These are phyloP conservation scores for Cheilosia vernalis DNA, from an alignment of 2,888 invertebrate species.

Conservation along the genomic window DNA sequence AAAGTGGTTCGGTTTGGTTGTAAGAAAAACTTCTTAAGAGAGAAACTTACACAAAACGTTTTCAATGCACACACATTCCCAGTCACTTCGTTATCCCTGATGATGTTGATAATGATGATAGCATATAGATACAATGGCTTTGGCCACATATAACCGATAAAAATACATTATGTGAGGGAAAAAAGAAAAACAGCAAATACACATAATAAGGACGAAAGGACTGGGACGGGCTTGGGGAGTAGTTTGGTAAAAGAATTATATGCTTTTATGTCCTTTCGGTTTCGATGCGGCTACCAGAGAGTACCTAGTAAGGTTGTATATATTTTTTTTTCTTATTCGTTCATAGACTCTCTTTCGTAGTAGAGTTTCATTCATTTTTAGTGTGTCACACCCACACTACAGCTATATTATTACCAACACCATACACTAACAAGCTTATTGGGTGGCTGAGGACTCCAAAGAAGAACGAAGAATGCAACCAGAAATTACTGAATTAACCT, in stretches of 20 bases:
- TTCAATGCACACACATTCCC: constrained; percentile 69
- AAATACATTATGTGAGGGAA: constrained; percentile 41
- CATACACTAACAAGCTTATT: constrained; percentile 45
- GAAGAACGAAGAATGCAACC: constrained; percentile 62
- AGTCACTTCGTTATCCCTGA: constrained; percentile 60
- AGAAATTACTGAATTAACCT: constrained; percentile 75
- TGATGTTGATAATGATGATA: constrained; percentile 63
- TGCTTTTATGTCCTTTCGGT: constrained; percentile 72
- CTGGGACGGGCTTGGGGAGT: background rate
- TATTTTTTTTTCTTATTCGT: constrained; percentile 30
- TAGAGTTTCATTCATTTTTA: constrained; percentile 72
- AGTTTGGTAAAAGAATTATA: constrained; percentile 59
- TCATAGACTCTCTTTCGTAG: constrained; percentile 47
- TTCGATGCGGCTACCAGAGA: constrained; percentile 46
- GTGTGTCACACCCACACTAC: constrained; percentile 57
- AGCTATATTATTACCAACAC: constrained; percentile 60
- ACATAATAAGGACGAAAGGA: constrained; percentile 47
- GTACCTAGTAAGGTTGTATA: background rate
- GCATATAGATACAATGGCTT: constrained; percentile 61
- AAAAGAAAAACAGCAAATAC: constrained; percentile 27
- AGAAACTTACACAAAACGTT: constrained; percentile 69
- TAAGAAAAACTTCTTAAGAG: constrained; percentile 70
- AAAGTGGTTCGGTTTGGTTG: constrained; percentile 32
- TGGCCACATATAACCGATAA: constrained; percentile 61
- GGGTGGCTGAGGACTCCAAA: constrained; percentile 13